Base-by-base conservation (phyloP, 2,797 vertebrate genomes). In the Lepilemur septentrionalis region DNA sequence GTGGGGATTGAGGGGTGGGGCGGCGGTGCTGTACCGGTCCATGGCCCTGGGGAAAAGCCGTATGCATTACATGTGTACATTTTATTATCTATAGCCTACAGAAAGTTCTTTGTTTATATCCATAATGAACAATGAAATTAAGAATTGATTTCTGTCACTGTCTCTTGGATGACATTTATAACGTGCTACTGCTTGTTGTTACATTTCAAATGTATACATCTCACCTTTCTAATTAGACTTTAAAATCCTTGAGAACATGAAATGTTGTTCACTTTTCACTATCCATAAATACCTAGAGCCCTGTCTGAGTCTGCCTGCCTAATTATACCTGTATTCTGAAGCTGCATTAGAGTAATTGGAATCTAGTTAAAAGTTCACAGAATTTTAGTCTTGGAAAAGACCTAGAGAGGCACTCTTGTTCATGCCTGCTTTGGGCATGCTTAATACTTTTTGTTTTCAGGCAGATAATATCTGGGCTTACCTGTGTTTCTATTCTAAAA, bases 211-310 rank as follows among this genome's bases (percentile, higher is more conserved):
- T 72, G 7, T 63, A 30, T 65, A 76, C 59, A 65, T 94, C 65
- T 87, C 30, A 84, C n/a, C 30, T 59, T 91, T 90, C 57, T 90
- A 95, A 95, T 96, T 84, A 94, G 43, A 93, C 25, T 78, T 81
- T 93, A 80, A 93, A 96, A 18, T 92, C 20, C n/a, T 73, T 70
- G 43, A 92, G 43, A 76, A 89, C 43, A 65, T 76, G n/a, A 88
- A 95, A 92, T 65, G n/a, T 48, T 93, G 46, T 50, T 94, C 32
- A 57, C 32, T 70, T 92, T 96, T 87, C 41, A 95, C 46, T 88
- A 89, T 38, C 10, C 43, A 57, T 92, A 94, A 95, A 91, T 80
- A 83, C 59, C 35, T 55, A 91, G 35, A 63, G 78, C 5, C 14
- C 35, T 85, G 43, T 18, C 61, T 67, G 25, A 92, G 63, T 22